Conservation (phyloP, 2,113 vertebrate genomes). For the Turdus rufiventris region DNA sequence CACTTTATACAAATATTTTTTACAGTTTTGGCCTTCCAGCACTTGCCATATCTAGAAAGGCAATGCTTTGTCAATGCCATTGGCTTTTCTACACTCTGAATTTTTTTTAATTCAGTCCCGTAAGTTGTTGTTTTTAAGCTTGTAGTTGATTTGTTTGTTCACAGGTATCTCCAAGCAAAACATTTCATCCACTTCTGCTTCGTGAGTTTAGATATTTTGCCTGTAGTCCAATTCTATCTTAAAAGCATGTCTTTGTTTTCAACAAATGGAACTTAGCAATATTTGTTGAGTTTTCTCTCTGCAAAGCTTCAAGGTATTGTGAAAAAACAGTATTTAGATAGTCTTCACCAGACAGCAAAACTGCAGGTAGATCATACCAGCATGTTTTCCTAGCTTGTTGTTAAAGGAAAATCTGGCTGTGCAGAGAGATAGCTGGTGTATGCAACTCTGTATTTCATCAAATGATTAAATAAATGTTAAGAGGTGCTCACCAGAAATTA, state of each 20-base stretch:
- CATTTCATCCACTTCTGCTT: background rate
- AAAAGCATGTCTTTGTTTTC: background rate
- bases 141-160: slow-evolving; percentile 11
- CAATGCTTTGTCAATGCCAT: background rate
- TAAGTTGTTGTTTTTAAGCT: background rate
- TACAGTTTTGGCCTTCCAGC: slow-evolving; percentile 13
- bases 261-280: background rate
- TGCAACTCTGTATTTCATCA: background rate
- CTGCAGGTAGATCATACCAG: background rate
- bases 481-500: background rate
- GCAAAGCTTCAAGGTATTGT: background rate
- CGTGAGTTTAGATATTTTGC: background rate
- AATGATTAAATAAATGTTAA: background rate
- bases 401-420: background rate
- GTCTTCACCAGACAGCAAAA: background rate
- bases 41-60: background rate
- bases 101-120: background rate
- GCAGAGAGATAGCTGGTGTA: background rate
- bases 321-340: background rate
- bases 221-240: background rate
- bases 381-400: background rate
- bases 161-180: background rate
- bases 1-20: slow-evolving; percentile 40
- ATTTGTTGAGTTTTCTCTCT: background rate
- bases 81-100: background rate